Conservation (phyloP, 2,888 invertebrate species). For the Hydrotaea cyrtoneurina region DNA sequence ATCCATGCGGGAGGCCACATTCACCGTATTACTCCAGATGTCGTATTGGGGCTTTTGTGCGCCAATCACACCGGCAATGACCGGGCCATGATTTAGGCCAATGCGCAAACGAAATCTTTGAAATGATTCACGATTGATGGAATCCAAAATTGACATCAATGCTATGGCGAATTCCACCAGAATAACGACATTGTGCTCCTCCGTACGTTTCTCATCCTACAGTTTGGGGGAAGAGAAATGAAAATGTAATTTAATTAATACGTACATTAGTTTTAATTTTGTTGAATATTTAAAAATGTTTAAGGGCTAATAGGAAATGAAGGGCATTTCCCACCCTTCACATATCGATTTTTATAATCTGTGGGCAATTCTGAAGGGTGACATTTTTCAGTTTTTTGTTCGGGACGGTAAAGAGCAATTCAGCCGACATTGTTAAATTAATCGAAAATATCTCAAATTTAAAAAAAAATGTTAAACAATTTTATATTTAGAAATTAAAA, state of each 20-base stretch:
- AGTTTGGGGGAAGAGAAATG: neutral
- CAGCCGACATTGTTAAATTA: too few species aligned
- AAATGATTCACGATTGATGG: slow-evolving; percentile 97
- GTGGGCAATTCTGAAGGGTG: too few species aligned
- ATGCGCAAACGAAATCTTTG: slow-evolving; percentile 97
- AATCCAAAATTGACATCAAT: slow-evolving; percentile 94
- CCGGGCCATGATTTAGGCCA: slow-evolving; percentile 83
- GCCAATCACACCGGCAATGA: slow-evolving; percentile 97
- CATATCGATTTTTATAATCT: too few species aligned
- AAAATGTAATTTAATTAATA: slow-evolving; percentile 30
- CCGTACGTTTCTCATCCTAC: slow-evolving; percentile 86
- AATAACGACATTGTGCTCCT: slow-evolving; percentile 92
- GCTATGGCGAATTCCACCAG: slow-evolving; percentile 97
- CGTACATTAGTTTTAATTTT: slow-evolving; percentile 41
- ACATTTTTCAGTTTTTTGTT: too few species aligned
- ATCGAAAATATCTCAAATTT: too few species aligned
- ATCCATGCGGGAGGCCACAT: slow-evolving; percentile 98
- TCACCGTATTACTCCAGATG: slow-evolving; percentile 99
- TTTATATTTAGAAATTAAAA: too few species aligned
- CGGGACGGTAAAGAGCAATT: too few species aligned
- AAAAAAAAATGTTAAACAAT: too few species aligned
- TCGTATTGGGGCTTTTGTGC: slow-evolving; percentile 99
- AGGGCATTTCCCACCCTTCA: too few species aligned
- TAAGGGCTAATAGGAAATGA: too few species aligned
- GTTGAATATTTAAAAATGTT: too few species aligned